Conservation (phyloP, 2,888 invertebrate species). For the Agelastica alni region DNA sequence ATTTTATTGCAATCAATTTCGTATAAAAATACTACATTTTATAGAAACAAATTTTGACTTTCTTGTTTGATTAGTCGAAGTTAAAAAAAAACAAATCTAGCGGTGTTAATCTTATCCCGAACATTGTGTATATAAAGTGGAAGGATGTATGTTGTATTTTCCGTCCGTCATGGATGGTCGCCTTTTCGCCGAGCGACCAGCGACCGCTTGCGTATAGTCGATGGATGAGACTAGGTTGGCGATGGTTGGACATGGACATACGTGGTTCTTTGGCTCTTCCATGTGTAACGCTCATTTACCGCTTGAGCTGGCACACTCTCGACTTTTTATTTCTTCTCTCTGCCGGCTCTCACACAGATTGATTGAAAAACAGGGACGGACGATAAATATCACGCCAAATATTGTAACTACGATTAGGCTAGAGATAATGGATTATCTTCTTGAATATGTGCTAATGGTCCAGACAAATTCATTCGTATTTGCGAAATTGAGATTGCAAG, state of each 20-base stretch:
- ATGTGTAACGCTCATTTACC: constrained; percentile 53
- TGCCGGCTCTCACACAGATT: constrained; percentile 29
- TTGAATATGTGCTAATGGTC: too few species aligned
- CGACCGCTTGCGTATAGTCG: constrained; percentile 30
- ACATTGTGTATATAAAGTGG: constrained; percentile 14
- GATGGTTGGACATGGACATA: constrained; percentile 33
- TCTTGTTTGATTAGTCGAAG: too few species aligned
- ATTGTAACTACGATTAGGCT: too few species aligned
- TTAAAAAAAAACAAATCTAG: too few species aligned
- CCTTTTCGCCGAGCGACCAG: background rate
- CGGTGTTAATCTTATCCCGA: constrained; percentile 13
- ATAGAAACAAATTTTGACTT: too few species aligned
- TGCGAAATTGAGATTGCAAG: too few species aligned
- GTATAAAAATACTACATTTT: too few species aligned
- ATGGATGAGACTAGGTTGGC: constrained; percentile 4
- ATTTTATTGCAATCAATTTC: too few species aligned
- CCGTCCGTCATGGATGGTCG: constrained; percentile 36
- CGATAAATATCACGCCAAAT: too few species aligned
- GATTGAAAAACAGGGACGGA: constrained; percentile 37
- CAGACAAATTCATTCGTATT: too few species aligned
- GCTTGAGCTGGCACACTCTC: constrained; percentile 42
- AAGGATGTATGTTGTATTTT: constrained; percentile 31
- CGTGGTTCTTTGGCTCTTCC: constrained; percentile 46
- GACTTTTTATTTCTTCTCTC: constrained; percentile 21
- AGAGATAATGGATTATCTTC: too few species aligned